Percentiles rank a stretch among this genome's conserved stretches.
phyloP scores from a whole-genome alignment of 2,888 invertebrate species.

The Hyposoter didymator region DNA sequence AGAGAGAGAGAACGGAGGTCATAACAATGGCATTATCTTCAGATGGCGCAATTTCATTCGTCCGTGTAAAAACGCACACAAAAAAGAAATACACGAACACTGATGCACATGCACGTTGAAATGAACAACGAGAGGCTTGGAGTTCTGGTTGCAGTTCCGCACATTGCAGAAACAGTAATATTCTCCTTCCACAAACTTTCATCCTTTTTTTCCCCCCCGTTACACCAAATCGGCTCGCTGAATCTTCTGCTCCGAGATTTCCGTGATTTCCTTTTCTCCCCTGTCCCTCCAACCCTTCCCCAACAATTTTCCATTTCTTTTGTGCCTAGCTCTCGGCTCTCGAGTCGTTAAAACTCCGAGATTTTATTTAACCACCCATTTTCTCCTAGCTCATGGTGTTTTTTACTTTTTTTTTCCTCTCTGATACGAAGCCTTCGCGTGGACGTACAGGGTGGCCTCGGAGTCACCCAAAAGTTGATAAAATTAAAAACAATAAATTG shows the following conservation, averaged over 20 bases:
- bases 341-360: conserved; percentile 43
- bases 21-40: conserved; percentile 73
- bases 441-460: background rate
- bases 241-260: conserved; percentile 59
- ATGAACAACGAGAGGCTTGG: conserved; percentile 34
- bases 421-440: background rate
- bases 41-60: conserved; percentile 71
- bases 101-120: background rate
- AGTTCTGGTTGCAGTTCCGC: conserved; percentile 15
- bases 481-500: background rate
- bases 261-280: conserved; percentile 48
- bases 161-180: conserved; percentile 36
- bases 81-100: background rate
- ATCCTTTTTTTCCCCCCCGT: conserved; percentile 26
- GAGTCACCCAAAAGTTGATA: background rate
- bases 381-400: conserved; percentile 26
- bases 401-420: background rate
- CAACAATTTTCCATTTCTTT: conserved; percentile 11
- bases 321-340: conserved; percentile 16
- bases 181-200: background rate
- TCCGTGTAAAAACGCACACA: conserved; percentile 30
- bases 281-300: background rate
- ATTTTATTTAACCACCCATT: conserved; percentile 54
- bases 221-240: conserved; percentile 32
- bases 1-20: conserved; percentile 9